Percentiles rank a stretch among this genome's conserved stretches.
phyloP scores from a whole-genome alignment of 2,113 vertebrate species.

The Prietella phreatophila region DNA sequence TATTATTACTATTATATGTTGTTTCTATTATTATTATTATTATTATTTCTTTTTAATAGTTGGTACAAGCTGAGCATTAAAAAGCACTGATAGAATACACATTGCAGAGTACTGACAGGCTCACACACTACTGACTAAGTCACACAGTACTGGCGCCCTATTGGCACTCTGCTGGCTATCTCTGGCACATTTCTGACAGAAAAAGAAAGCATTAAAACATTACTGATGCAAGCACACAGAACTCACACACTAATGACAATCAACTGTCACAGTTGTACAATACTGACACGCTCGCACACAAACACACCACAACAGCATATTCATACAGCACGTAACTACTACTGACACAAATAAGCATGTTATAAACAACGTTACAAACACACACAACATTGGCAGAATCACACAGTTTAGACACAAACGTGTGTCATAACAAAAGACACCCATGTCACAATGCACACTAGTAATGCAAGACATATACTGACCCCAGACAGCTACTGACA shows the following conservation, averaged over 20 bases:
- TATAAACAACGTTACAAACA: not conserved
- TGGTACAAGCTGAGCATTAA: not conserved
- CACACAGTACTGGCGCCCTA: not conserved
- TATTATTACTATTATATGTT: too few relatives aligned
- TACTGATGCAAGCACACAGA: not conserved
- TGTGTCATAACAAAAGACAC: not conserved
- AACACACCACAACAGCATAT: not conserved
- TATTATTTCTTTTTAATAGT: not conserved
- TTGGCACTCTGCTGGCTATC: not conserved
- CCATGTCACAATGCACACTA: not conserved
- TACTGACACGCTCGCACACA: not conserved
- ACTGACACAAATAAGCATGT: not conserved
- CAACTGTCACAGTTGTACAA: not conserved
- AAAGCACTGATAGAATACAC: not conserved
- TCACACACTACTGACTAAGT: not conserved
- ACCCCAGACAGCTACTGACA: too few relatives aligned
- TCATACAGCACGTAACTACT: not conserved
- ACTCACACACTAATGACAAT: not conserved
- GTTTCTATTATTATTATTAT: too few relatives aligned
- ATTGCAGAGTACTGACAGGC: not conserved
- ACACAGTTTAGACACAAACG: not conserved
- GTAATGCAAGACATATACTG: not conserved
- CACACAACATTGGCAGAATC: not conserved
- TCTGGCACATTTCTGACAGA: not conserved
- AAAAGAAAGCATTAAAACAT: not conserved